Evolutionary conservation across 2,888 invertebrate genomes (phyloP).

Genomic region (Sepioteuthis lessoniana): DNA sequence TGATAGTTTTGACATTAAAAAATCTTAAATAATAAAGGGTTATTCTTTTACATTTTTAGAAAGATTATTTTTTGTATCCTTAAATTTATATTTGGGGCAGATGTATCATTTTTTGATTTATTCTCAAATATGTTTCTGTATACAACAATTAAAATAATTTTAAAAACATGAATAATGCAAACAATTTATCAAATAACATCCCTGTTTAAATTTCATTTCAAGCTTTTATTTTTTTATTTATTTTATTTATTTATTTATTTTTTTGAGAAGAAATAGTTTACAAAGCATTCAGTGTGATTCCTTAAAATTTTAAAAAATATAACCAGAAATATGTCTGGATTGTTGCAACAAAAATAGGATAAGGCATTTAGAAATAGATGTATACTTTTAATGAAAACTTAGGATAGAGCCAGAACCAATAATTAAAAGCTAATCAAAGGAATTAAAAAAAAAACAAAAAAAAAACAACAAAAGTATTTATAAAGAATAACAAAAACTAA

Average conservation of each 20-base stretch:
- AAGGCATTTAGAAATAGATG: neutral
- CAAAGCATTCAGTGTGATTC: neutral
- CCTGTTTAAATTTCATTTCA: neutral
- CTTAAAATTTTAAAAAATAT: neutral
- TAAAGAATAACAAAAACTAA: neutral
- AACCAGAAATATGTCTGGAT: neutral
- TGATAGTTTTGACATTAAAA: too few relatives aligned
- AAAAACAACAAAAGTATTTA: too few relatives aligned
- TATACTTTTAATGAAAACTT: neutral
- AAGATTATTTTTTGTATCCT: too few relatives aligned
- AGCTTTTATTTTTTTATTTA: neutral
- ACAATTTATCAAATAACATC: neutral
- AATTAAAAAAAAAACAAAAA: neutral
- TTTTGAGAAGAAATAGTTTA: neutral
- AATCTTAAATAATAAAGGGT: too few relatives aligned
- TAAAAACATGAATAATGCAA: neutral
- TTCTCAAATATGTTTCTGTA: neutral
- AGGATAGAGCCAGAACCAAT: neutral
- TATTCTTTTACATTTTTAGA: too few relatives aligned
- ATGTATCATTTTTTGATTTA: neutral
- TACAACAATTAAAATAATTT: neutral
- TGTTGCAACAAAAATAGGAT: neutral
- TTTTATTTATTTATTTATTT: too few relatives aligned
- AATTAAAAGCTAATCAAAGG: neutral
- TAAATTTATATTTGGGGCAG: too few relatives aligned